These are phyloP conservation scores for Hyppa rectilinea DNA, from an alignment of 2,888 invertebrate genomes.

Conservation along the genomic window DNA sequence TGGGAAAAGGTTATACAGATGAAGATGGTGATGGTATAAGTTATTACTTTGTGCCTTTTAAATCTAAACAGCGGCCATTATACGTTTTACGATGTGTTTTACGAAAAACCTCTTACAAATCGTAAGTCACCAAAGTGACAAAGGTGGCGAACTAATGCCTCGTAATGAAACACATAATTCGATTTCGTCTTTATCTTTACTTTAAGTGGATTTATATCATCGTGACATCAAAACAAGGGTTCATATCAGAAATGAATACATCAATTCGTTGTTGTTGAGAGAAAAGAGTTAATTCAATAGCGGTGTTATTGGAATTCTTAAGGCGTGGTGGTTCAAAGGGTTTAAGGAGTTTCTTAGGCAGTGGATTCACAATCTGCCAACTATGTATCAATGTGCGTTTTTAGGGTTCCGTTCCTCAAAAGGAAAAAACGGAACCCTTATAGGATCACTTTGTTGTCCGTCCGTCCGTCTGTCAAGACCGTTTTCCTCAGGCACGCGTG, in stretches of 20 bases:
- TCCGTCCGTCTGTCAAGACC: no score
- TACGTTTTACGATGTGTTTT: constrained; percentile 33
- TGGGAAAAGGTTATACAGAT: no score
- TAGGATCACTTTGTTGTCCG: no score
- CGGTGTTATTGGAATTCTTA: neutral
- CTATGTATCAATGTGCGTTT: neutral
- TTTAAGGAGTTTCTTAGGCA: neutral
- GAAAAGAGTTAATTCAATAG: constrained; percentile 24
- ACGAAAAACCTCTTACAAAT: constrained; percentile 31
- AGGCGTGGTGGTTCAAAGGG: no score
- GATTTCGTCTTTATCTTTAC: constrained; percentile 83
- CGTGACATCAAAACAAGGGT: constrained; percentile 79
- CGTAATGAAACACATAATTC: constrained; percentile 85
- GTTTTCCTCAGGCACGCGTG: no score
- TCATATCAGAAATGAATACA: constrained; percentile 74
- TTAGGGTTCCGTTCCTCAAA: no score
- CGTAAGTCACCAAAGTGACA: constrained; percentile 36
- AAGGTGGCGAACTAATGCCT: constrained; percentile 66
- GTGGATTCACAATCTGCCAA: neutral
- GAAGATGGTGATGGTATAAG: no score
- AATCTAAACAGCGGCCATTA: neutral
- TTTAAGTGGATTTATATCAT: constrained; percentile 84
- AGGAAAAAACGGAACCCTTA: no score
- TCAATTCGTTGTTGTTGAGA: constrained; percentile 58
- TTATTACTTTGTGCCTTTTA: neutral